phyloP scores from a whole-genome alignment of 2,888 invertebrate genomes.

The Oscheius sp. region DNA sequence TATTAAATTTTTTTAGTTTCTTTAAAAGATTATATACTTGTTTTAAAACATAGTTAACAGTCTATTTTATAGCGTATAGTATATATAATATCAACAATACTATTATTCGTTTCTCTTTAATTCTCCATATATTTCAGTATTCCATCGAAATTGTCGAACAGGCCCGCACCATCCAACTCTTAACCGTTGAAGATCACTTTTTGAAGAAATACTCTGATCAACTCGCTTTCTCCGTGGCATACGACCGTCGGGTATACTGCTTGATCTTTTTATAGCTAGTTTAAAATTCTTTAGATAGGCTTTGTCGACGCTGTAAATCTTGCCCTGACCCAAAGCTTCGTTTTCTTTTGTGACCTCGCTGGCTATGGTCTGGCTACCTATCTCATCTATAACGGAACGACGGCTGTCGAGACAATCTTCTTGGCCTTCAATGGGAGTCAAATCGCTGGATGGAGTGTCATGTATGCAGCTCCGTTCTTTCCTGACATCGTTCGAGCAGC shows the following conservation, averaged over 20 bases:
- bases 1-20: too few species aligned
- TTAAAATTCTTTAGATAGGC: conserved; percentile 34
- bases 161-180: conserved; percentile 71
- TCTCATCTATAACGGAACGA: conserved; percentile 41
- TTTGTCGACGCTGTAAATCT: conserved; percentile 38
- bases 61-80: too few species aligned
- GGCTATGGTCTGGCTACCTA: conserved; percentile 41
- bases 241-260: conserved; percentile 35
- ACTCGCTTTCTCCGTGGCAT: conserved; percentile 31
- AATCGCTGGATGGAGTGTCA: conserved; percentile 27
- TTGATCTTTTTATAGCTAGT: background rate
- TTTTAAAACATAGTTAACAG: too few species aligned
- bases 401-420: conserved; percentile 30
- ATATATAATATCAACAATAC: too few species aligned
- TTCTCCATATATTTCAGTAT: too few species aligned
- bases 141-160: conserved; percentile 72
- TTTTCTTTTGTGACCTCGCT: conserved; percentile 47
- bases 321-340: conserved; percentile 44
- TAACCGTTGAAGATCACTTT: conserved; percentile 70
- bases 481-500: conserved; percentile 17
- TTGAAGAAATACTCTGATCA: conserved; percentile 61
- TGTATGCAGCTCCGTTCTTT: conserved; percentile 25
- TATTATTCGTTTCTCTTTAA: too few species aligned
- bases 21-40: too few species aligned
- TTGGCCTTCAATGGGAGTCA: conserved; percentile 17